Evolutionary conservation across 2,113 vertebrate genomes (phyloP).

Genomic region (Helogale parvula): DNA sequence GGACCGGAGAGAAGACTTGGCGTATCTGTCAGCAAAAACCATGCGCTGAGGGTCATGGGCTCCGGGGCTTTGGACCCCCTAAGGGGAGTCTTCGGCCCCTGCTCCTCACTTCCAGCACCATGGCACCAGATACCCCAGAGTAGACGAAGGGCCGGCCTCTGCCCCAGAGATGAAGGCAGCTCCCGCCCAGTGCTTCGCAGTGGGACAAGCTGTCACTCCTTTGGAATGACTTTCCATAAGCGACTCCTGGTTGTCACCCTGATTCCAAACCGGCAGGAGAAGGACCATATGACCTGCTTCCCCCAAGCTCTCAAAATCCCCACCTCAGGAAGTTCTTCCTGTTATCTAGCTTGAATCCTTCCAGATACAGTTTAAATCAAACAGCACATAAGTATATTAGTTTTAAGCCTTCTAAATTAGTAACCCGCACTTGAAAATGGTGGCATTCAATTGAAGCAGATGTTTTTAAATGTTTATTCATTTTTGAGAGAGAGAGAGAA

Average conservation of each 20-base stretch:
- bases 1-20: neutral
- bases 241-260: neutral
- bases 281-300: neutral
- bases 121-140: neutral
- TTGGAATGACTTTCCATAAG: neutral
- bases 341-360: neutral
- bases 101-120: neutral
- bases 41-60: neutral
- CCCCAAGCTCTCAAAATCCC: neutral
- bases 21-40: neutral
- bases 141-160: neutral
- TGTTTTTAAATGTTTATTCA: neutral
- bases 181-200: neutral
- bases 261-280: neutral
- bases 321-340: neutral
- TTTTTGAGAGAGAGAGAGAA: too few species aligned
- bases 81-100: neutral
- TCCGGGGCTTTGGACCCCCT: neutral
- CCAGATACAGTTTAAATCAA: neutral
- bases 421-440: neutral
- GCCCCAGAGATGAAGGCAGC: neutral
- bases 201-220: fast-evolving
- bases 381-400: neutral
- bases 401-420: neutral
- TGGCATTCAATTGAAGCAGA: neutral